These are phyloP conservation scores for Priocnemis perturbator DNA, from an alignment of 2,888 invertebrate genomes.

Conservation along the genomic window DNA sequence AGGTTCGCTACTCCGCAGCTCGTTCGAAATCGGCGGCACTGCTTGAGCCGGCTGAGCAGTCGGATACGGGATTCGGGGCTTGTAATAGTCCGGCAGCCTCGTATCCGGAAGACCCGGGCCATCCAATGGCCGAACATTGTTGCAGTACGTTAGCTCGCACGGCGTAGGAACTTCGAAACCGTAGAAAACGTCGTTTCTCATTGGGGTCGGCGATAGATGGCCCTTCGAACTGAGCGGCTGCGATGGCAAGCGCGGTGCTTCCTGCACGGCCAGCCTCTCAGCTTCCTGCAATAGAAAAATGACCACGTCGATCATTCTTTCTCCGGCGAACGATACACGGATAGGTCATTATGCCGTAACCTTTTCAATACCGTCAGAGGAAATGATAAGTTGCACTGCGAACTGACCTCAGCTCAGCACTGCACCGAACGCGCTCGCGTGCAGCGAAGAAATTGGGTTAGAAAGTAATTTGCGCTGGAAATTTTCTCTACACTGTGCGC, in stretches of 20 bases:
- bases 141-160: constrained; percentile 24
- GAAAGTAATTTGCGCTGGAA: too few relatives aligned
- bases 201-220: constrained; percentile 16
- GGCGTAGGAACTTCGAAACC: constrained; percentile 39
- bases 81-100: constrained; percentile 34
- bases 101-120: not conserved
- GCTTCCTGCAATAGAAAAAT: constrained; percentile 42
- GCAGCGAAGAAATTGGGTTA: too few relatives aligned
- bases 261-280: constrained; percentile 7
- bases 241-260: constrained; percentile 20
- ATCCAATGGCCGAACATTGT: constrained; percentile 20
- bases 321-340: too few relatives aligned
- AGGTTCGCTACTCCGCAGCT: too few relatives aligned
- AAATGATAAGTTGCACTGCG: too few relatives aligned
- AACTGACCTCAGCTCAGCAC: too few relatives aligned
- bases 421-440: too few relatives aligned
- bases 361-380: too few relatives aligned
- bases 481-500: too few relatives aligned
- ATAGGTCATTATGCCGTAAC: too few relatives aligned
- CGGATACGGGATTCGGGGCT: constrained; percentile 24
- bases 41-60: constrained; percentile 9
- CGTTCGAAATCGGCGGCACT: not conserved
- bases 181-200: constrained; percentile 23
- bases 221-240: constrained; percentile 27
- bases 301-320: too few relatives aligned